These are phyloP conservation scores for Aphelinus certus DNA, from an alignment of 1,140 invertebrate genomes.

Conservation along the genomic window DNA sequence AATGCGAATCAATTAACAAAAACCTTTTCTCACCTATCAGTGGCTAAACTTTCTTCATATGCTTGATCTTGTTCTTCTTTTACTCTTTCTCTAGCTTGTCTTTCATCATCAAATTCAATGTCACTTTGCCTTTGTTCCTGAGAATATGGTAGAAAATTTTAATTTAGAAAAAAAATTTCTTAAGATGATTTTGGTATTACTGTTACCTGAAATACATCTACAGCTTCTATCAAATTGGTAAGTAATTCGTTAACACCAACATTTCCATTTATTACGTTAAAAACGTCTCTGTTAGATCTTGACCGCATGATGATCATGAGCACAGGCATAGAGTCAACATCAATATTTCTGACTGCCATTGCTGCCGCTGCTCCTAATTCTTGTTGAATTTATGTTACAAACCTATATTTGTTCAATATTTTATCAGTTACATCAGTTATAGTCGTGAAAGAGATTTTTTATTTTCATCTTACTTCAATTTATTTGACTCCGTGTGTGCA, in stretches of 20 bases:
- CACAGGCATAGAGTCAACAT: conserved; percentile 85
- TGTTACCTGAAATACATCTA: conserved; percentile 78
- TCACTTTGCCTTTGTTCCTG: conserved; percentile 81
- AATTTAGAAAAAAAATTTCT: too few relatives aligned
- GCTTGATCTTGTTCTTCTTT: conserved; percentile 94
- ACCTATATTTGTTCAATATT: conserved; percentile 65
- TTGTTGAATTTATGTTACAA: conserved; percentile 72
- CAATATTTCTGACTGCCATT: conserved; percentile 83
- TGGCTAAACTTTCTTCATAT: conserved; percentile 88
- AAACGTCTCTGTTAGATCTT: conserved; percentile 87
- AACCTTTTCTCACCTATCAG: conserved; percentile 76
- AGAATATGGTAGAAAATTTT: conserved; percentile 53
- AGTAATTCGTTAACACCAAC: conserved; percentile 88
- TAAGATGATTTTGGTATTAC: too few relatives aligned
- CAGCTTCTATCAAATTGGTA: conserved; percentile 84
- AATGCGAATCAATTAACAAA: too few relatives aligned
- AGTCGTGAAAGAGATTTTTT: not conserved
- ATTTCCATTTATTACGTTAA: conserved; percentile 87
- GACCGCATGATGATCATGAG: conserved; percentile 89
- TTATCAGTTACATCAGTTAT: too few relatives aligned
- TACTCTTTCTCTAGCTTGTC: conserved; percentile 86
- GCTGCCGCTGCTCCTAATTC: conserved; percentile 73
- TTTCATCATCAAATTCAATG: conserved; percentile 85
- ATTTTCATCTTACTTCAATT: conserved; percentile 72
- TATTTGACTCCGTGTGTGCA: conserved; percentile 87